phyloP scores from a whole-genome alignment of 2,888 invertebrate species.

The Protonemura montana region DNA sequence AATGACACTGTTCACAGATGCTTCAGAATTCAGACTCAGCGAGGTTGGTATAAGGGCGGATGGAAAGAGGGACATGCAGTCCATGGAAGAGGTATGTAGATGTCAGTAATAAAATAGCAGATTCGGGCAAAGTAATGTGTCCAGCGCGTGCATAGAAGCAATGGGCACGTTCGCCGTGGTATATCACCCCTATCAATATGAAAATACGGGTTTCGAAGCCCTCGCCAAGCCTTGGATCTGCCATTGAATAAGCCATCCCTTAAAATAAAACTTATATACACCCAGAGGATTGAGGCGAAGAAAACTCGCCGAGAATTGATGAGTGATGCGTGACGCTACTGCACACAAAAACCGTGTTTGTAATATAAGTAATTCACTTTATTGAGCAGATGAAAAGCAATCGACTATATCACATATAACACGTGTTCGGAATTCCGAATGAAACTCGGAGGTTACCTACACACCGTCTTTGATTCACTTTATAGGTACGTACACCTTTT shows the following conservation, averaged over 20 bases:
- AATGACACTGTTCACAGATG: neutral
- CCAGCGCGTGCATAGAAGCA: neutral
- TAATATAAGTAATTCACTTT: neutral
- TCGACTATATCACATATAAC: neutral
- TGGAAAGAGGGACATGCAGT: neutral
- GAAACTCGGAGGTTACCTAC: too few relatives aligned
- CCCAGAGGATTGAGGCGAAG: neutral
- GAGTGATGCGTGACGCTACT: neutral
- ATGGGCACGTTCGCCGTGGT: neutral
- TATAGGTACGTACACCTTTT: too few relatives aligned
- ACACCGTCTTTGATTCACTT: too few relatives aligned
- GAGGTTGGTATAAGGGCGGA: too few relatives aligned
- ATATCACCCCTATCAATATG: slow-evolving; percentile 18
- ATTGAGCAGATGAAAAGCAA: neutral
- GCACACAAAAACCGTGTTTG: neutral
- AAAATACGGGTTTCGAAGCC: neutral
- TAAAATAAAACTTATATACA: neutral
- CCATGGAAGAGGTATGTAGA: neutral
- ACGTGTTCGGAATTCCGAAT: neutral
- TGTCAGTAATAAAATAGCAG: neutral
- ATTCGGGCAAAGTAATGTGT: neutral
- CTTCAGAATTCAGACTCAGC: neutral
- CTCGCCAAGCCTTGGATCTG: neutral
- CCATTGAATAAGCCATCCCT: slow-evolving; percentile 4
- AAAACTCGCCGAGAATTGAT: neutral